Evolutionary conservation across 1,140 invertebrate genomes (phyloP).

Genomic region (Vanessa atalanta): DNA sequence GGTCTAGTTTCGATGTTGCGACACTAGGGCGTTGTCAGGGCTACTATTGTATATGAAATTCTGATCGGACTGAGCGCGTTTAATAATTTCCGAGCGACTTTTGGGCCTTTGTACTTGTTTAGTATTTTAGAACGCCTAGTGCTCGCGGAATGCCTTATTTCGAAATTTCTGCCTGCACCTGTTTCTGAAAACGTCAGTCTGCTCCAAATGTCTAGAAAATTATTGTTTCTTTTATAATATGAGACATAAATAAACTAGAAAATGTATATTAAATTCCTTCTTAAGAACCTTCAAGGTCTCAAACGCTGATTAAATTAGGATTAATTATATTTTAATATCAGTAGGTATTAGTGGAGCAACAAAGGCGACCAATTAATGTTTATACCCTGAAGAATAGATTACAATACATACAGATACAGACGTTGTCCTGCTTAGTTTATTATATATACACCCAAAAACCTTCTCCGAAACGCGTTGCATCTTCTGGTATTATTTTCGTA

Average conservation of each 20-base stretch:
- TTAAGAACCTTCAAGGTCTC: no score
- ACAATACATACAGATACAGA: no score
- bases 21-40: slow-evolving; percentile 50
- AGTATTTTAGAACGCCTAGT: slow-evolving; percentile 24
- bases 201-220: slow-evolving; percentile 15
- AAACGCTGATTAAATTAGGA: not conserved
- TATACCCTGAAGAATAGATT: no score
- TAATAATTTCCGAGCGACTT: slow-evolving; percentile 29
- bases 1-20: slow-evolving; percentile 41
- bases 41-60: slow-evolving; percentile 46
- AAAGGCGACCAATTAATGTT: no score
- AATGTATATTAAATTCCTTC: no score
- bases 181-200: slow-evolving; percentile 29
- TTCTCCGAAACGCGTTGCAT: no score
- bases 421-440: no score
- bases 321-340: not conserved
- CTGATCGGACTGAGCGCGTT: slow-evolving; percentile 27
- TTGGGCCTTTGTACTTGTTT: slow-evolving; percentile 24
- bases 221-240: slow-evolving; percentile 6
- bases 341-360: no score
- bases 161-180: slow-evolving; percentile 22
- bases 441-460: no score
- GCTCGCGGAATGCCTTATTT: slow-evolving; percentile 25
- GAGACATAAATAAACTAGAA: not conserved
- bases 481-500: no score